phyloP scores from a whole-genome alignment of 2,113 vertebrate genomes.

The Saguinus midas region DNA sequence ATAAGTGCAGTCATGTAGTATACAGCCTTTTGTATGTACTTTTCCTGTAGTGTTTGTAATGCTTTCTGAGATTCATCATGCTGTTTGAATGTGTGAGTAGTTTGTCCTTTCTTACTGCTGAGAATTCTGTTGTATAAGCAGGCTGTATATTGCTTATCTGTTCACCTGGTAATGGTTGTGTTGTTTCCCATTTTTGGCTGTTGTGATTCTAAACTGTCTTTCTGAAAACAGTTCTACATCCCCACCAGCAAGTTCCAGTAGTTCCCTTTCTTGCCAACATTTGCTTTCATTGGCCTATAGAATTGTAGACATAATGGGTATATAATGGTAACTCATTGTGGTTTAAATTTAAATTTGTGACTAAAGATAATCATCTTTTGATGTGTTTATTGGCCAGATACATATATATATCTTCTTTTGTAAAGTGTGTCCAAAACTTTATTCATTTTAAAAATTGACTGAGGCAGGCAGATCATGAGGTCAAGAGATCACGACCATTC shows the following conservation, averaged over 20 bases:
- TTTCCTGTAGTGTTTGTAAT: not conserved
- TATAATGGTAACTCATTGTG: not conserved
- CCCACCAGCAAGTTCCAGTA: not conserved
- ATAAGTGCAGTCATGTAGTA: not conserved
- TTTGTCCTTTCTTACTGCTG: not conserved
- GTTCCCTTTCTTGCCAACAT: not conserved
- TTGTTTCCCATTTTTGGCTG: not conserved
- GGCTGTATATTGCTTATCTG: not conserved
- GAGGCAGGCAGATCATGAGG: too few species aligned
- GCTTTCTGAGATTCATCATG: not conserved
- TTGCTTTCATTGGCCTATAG: not conserved
- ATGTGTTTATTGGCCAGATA: not conserved
- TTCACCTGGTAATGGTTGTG: not conserved
- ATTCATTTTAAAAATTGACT: not conserved
- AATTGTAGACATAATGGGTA: not conserved
- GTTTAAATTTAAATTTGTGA: not conserved
- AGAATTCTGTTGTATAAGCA: not conserved
- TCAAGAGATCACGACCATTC: too few species aligned
- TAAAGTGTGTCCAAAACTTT: not conserved
- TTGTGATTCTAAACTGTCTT: not conserved
- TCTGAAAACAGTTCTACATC: not conserved
- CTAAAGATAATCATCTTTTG: not conserved
- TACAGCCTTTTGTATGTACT: not conserved
- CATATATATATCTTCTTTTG: not conserved
- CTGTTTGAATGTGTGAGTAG: not conserved